Conservation (phyloP, 2,113 vertebrate genomes). For the Heterochromis multidens region DNA sequence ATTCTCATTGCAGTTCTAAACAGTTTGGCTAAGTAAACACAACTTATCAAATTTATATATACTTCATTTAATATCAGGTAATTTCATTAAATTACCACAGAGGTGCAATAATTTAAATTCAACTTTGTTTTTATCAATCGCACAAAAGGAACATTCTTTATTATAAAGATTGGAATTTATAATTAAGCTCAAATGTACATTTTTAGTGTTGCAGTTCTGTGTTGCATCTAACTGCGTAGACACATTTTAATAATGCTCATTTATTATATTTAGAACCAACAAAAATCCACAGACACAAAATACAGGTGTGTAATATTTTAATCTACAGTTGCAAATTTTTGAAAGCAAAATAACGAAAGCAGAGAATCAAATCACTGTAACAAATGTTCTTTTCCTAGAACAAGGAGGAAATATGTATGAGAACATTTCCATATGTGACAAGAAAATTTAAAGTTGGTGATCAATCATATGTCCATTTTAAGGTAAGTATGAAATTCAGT, state of each 20-base stretch:
- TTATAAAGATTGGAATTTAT: too few species aligned
- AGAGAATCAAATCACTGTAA: neutral
- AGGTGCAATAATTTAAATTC: too few species aligned
- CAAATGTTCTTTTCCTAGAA: neutral
- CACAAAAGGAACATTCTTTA: too few species aligned
- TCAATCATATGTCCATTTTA: neutral
- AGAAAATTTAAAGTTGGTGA: neutral
- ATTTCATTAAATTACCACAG: neutral
- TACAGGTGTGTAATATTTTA: neutral
- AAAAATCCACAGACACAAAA: neutral
- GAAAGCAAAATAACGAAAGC: neutral
- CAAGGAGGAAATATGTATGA: neutral
- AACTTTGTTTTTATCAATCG: too few species aligned
- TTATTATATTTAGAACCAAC: neutral
- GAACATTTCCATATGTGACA: rapidly evolving
- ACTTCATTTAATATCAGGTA: neutral
- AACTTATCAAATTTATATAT: too few species aligned
- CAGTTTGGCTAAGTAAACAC: neutral
- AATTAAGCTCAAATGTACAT: too few species aligned
- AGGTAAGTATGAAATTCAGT: neutral
- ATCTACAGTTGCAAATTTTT: neutral
- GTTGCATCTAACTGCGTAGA: too few species aligned
- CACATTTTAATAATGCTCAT: neutral
- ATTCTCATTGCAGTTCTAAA: rapidly evolving
- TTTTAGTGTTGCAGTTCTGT: too few species aligned